Conservation (phyloP, 2,888 invertebrate species). For the Drosophila falleni region DNA sequence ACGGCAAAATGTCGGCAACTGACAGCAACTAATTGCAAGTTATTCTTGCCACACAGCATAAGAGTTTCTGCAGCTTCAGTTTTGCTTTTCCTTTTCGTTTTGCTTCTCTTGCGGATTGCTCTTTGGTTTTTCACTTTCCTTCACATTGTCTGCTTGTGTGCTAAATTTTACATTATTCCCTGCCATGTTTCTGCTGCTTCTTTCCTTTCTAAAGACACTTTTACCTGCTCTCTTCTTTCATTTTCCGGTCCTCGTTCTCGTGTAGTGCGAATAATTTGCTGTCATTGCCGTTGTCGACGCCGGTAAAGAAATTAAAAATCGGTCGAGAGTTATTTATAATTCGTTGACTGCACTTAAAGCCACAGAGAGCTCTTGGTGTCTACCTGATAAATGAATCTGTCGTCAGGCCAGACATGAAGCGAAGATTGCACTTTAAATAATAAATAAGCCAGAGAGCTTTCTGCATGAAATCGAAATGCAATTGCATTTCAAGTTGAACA, state of each 20-base stretch:
- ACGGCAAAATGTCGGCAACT: slow-evolving; percentile 28
- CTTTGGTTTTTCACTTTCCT: slow-evolving; percentile 29
- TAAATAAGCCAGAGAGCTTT: slow-evolving; percentile 24
- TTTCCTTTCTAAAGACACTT: slow-evolving; percentile 19
- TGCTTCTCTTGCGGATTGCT: slow-evolving; percentile 28
- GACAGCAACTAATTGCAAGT: slow-evolving; percentile 75
- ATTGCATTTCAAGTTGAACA: background rate
- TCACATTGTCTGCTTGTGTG: slow-evolving; percentile 25
- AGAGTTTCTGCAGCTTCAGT: slow-evolving; percentile 14
- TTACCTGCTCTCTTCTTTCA: slow-evolving; percentile 24
- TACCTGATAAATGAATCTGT: slow-evolving; percentile 36
- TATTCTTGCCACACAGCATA: slow-evolving; percentile 39
- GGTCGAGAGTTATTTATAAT: slow-evolving; percentile 48
- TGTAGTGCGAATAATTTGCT: slow-evolving; percentile 62
- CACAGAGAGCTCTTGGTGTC: slow-evolving; percentile 1
- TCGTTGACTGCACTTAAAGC: slow-evolving; percentile 23
- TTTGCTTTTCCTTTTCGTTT: slow-evolving; percentile 4
- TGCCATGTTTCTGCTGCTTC: slow-evolving; percentile 31
- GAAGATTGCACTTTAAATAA: slow-evolving; percentile 48
- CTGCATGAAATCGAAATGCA: slow-evolving; percentile 11
- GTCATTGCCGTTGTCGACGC: slow-evolving; percentile 58
- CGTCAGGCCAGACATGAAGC: slow-evolving; percentile 4
- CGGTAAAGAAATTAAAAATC: slow-evolving; percentile 58
- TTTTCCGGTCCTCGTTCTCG: background rate
- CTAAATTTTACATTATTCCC: slow-evolving; percentile 44